These are phyloP conservation scores for Meles meles DNA, from an alignment of 2,113 vertebrate genomes.

Conservation along the genomic window DNA sequence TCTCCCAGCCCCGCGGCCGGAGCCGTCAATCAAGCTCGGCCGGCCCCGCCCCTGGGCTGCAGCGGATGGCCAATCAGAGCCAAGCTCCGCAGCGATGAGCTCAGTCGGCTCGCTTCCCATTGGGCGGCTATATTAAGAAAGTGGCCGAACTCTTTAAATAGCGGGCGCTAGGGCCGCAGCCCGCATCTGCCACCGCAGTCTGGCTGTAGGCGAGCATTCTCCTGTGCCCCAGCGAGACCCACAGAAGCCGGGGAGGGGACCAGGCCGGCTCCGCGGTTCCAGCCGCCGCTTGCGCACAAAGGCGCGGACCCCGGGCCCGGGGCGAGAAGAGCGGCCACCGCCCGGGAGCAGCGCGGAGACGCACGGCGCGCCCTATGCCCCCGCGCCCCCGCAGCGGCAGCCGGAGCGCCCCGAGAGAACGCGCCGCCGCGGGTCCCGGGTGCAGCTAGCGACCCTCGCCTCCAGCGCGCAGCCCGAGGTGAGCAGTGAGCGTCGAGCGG, in stretches of 20 bases:
- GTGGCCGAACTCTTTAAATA: slow-evolving; percentile 90
- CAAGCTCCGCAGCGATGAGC: slow-evolving; percentile 81
- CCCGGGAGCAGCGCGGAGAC: not conserved
- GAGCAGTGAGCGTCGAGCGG: slow-evolving; percentile 80
- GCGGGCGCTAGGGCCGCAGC: slow-evolving; percentile 40
- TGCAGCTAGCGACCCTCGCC: slow-evolving; percentile 41
- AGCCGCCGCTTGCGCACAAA: slow-evolving; percentile 54
- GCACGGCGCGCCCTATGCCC: slow-evolving; percentile 61
- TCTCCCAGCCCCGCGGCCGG: slow-evolving; percentile 37
- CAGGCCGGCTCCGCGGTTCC: not conserved
- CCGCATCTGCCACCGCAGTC: slow-evolving; percentile 41
- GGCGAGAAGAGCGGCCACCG: not conserved
- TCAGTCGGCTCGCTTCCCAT: slow-evolving; percentile 87
- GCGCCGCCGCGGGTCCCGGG: slow-evolving; percentile 85
- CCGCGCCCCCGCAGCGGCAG: slow-evolving; percentile 83
- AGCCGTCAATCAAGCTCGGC: slow-evolving; percentile 31
- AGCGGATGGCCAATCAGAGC: slow-evolving; percentile 79
- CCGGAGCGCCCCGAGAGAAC: slow-evolving; percentile 89
- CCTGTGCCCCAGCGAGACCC: accelerated
- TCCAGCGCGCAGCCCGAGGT: slow-evolving; percentile 15
- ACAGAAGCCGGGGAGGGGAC: not conserved
- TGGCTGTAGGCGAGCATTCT: accelerated
- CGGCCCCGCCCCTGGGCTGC: slow-evolving; percentile 33
- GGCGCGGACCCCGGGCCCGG: slow-evolving; percentile 1
- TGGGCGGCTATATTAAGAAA: slow-evolving; percentile 98